Base-by-base conservation (phyloP, 2,113 vertebrate genomes). In the Copsychus sechellarum region DNA sequence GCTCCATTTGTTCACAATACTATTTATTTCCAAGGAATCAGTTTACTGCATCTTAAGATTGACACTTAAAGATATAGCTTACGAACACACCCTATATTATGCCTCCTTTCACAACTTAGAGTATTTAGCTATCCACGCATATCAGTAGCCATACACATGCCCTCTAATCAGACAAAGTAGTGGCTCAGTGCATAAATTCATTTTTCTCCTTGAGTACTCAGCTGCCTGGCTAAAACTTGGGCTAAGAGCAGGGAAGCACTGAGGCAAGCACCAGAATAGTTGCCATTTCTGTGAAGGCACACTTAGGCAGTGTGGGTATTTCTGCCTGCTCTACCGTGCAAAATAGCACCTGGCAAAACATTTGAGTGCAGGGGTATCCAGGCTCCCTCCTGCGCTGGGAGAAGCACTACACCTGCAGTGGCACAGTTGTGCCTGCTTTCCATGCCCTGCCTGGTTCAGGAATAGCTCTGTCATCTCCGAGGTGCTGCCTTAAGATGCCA, bases 381-480 rank as follows among this genome's bases (percentile, higher is more conserved):
- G 40, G 53, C n/a, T 56, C 1, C 33, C 25, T 38, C 11, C 14
- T 8, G 29, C 15, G 40, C 31, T 1, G 22, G 31, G 9, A 71
- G 26, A 34, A 74, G 42, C 38, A 24, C 26, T 7, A 5, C 18
- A 51, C 7, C 10, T 60, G 9, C 38, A 22, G n/a, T 25, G 17
- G 66, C 36, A 51, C n/a, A 31, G 8, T 4, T n/a, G 24, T 36
- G 25, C 21, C 47, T 81, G 65, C 43, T 88, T 53, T 31, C 70
- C 56, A 11, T 5, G 33, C 51, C 60, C 78, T 36, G 20, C 42
- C n/a, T 57, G 40, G 50, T 8, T 73, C 54, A 31, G 62, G 45
- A 80, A 51, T 1, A 64, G 31, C 21, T 64, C 50, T 23, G 53
- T 3, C 0, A 0, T 12, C 38, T 74, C 74, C 6, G 1, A 33